Base-by-base conservation (phyloP, 2,113 vertebrate species). In the Macheiramphus alcinus region DNA sequence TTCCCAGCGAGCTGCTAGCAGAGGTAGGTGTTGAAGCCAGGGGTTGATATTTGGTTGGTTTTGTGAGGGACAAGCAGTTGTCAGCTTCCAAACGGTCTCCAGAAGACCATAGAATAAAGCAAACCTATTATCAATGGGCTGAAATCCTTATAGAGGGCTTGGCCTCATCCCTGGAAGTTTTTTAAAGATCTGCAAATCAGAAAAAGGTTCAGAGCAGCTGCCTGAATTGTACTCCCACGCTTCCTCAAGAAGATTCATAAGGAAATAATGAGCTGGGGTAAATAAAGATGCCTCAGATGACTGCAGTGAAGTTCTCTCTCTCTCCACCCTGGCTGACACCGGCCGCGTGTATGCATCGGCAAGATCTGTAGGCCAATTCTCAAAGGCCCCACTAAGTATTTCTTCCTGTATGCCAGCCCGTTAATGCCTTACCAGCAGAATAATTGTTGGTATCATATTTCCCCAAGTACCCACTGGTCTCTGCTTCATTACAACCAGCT, bases 341-440 rank as follows among this genome's bases (percentile, higher is more conserved):
- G 3, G 48, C 74, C 3, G 3, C 10, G 31, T 2, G 1, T 21
- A 47, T 6, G 45, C 75, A 32, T 55, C 23, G 2, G 7, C 42
- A 5, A 42, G 58, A 29, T 34, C 80, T 13, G 6, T 3, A 18
- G 50, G 45, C 72, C 73, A 67, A 17, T 83, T 74, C 80, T 53
- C 92, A 31, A 32, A 66, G 78, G 74, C 29, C 63, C 52, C 34
- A 7, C 88, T 72, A 34, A 59, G 67, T 4, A 14, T 86, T 89
- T 58, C 76, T 74, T 67, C 32, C 50, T 66, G 43, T 6, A 15
- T n/a, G 0, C 27, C 62, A 12, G 63, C 63, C 68, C 6, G 5
- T 61, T 61, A 61, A 61, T 83, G 68, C 91, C 90, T 94, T 81
- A 89, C 88, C 88, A 92, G 93, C 94, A 89, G 83, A 93, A 94